Evolutionary conservation across 2,888 invertebrate genomes (phyloP).

Genomic region (Hydriomena furcata): DNA sequence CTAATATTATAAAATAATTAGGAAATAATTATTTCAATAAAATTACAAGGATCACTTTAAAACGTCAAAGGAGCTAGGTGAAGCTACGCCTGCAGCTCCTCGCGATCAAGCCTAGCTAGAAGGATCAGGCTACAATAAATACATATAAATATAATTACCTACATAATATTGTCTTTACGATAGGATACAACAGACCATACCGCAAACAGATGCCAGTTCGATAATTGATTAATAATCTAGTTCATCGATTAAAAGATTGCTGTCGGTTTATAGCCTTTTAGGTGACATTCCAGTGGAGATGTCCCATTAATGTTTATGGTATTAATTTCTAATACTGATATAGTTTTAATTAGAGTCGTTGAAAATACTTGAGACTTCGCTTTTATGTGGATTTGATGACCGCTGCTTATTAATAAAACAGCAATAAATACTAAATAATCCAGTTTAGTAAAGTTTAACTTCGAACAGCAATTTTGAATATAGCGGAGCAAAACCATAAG

Average conservation of each 20-base stretch:
- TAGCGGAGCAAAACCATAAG: too few relatives aligned
- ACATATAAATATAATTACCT: too few relatives aligned
- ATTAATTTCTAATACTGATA: constrained; percentile 46
- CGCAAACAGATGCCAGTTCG: neutral
- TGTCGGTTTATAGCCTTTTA: constrained; percentile 40
- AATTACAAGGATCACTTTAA: too few relatives aligned
- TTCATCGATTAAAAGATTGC: constrained; percentile 41
- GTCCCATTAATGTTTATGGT: constrained; percentile 43
- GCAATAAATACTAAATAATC: constrained; percentile 14
- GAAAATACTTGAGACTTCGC: constrained; percentile 12
- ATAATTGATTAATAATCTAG: constrained; percentile 43
- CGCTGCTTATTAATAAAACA: constrained; percentile 12
- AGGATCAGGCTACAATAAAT: too few relatives aligned
- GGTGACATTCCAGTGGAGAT: constrained; percentile 44
- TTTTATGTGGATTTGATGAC: constrained; percentile 15
- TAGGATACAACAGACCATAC: neutral
- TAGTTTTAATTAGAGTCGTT: constrained; percentile 44
- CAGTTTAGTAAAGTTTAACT: neutral
- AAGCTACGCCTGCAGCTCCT: too few relatives aligned
- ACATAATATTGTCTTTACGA: too few relatives aligned
- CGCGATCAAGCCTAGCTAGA: too few relatives aligned
- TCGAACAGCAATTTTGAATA: neutral
- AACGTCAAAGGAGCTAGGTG: too few relatives aligned
- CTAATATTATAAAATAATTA: too few relatives aligned
- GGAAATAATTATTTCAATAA: too few relatives aligned